Evolutionary conservation across 2,888 invertebrate species (phyloP).

Genomic region (Slavum lentiscoides): DNA sequence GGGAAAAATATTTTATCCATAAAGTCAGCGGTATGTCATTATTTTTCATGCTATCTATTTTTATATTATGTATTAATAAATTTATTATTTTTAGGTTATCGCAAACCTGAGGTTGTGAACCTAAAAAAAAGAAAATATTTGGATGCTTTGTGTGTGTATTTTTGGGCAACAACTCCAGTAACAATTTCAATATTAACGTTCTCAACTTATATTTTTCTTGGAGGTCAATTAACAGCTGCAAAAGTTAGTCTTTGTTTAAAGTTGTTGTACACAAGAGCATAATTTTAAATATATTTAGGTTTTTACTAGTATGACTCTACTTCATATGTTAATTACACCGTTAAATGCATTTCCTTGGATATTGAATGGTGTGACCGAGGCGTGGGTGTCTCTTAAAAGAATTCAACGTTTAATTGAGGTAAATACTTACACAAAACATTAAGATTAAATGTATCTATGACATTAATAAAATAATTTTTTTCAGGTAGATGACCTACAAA

Average conservation of each 20-base stretch:
- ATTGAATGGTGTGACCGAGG: slow-evolving; percentile 91
- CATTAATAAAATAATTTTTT: slow-evolving; percentile 20
- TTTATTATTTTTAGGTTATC: slow-evolving; percentile 63
- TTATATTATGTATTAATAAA: slow-evolving; percentile 27
- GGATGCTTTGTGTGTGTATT: slow-evolving; percentile 95
- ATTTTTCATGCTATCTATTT: neutral
- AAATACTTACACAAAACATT: slow-evolving; percentile 56
- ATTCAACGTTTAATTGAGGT: slow-evolving; percentile 81
- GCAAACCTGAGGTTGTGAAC: slow-evolving; percentile 74
- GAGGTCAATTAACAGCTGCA: slow-evolving; percentile 80
- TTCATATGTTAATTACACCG: slow-evolving; percentile 94
- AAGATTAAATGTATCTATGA: neutral
- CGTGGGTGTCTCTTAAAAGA: slow-evolving; percentile 90
- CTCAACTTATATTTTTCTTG: slow-evolving; percentile 75
- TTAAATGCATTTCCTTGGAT: slow-evolving; percentile 99
- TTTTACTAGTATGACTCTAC: slow-evolving; percentile 90
- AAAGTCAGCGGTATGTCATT: slow-evolving; percentile 68
- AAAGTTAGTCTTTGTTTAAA: slow-evolving; percentile 65
- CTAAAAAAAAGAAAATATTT: slow-evolving; percentile 88
- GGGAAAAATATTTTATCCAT: slow-evolving; percentile 85
- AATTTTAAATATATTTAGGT: slow-evolving; percentile 61
- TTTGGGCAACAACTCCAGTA: slow-evolving; percentile 98
- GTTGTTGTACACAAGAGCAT: neutral
- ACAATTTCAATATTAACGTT: slow-evolving; percentile 84
- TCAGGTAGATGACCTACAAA: slow-evolving; percentile 59